Evolutionary conservation across 2,888 invertebrate species (phyloP), one percentile per base, ranked within the genome.

Genomic region (Gari tellinella): DNA sequence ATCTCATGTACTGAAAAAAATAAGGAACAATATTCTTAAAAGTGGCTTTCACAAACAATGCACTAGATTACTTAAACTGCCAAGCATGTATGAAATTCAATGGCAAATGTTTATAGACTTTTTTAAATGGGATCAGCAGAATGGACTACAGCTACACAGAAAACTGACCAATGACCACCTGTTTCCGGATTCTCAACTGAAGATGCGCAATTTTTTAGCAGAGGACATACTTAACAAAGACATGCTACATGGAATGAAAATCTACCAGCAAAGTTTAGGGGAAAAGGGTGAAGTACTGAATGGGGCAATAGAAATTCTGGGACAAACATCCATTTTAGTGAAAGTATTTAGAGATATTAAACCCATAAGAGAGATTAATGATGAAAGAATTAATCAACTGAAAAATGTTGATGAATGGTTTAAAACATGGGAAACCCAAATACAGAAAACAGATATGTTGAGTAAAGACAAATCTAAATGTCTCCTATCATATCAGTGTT

Each of bases 201-300:
- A 72, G 58, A 77, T 78, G 78, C 60, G 74, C 12, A 80, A 78
- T 38, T 68, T 68, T 43, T 56, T 78, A 19, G 80, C 74, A 12
- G 80, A 80, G 40, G 73, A 80, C 23, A 70, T 80, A 1, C 38
- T 80, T 17, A 55, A 77, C 21, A 25, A 8, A 15, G 67, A 80
- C 12, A 74, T 80, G 73, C 53, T 77, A 0, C 31, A 78, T 43
- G 58, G 74, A 1, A 63, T 80, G 57, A 5, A 49, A 43, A 37
- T 58, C 17, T 55, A 49, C 17, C 21, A 56, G 58, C 58, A 45
- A 10, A 57, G 37, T 26, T 52, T 73, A 25, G 68, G 55, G 23
- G 19, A 38, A 5, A 63, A 63, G 56, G 69, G 72, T n/a, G 19
- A 17, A n/a, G 46, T 62, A n/a, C 51, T 26, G 82, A 60, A 55